Evolutionary conservation across 2,113 vertebrate species (phyloP).

Genomic region (Verasper variegatus): DNA sequence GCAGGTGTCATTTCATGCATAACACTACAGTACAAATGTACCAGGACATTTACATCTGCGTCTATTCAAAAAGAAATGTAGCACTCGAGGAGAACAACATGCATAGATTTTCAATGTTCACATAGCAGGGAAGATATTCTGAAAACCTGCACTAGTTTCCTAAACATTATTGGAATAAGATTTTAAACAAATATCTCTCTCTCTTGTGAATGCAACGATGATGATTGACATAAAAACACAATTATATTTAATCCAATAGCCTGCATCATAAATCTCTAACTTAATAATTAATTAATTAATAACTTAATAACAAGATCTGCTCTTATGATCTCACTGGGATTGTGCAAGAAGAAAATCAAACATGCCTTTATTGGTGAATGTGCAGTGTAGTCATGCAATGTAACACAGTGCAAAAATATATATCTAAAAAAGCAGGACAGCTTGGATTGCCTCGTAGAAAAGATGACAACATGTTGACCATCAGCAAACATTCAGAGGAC

Average conservation of each 20-base stretch:
- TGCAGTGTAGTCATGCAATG: slow-evolving; percentile 70
- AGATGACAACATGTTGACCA: slow-evolving; percentile 68
- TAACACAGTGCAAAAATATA: slow-evolving; percentile 73
- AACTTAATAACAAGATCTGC: too few species aligned
- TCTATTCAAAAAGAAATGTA: slow-evolving; percentile 55
- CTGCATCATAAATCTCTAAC: slow-evolving; percentile 6
- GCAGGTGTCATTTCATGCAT: slow-evolving; percentile 72
- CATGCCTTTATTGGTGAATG: slow-evolving; percentile 54
- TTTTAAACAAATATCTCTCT: slow-evolving; percentile 24
- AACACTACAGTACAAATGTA: slow-evolving; percentile 73
- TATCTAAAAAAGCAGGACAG: slow-evolving; percentile 63
- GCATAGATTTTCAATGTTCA: slow-evolving; percentile 81
- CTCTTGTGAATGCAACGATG: slow-evolving; percentile 21
- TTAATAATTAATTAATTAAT: too few species aligned
- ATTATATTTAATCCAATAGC: not conserved
- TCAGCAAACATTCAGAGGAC: slow-evolving; percentile 76
- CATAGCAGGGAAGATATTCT: slow-evolving; percentile 67
- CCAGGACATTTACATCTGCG: slow-evolving; percentile 62
- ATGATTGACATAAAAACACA: not conserved
- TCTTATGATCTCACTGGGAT: slow-evolving; percentile 12
- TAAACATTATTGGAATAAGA: slow-evolving; percentile 29
- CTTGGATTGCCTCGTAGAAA: slow-evolving; percentile 71
- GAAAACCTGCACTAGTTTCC: slow-evolving; percentile 51
- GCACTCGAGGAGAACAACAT: slow-evolving; percentile 76
- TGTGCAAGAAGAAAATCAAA: slow-evolving; percentile 27